Base-by-base conservation (phyloP, 2,888 invertebrate genomes). In the Sinopyrophorus schimmeli region DNA sequence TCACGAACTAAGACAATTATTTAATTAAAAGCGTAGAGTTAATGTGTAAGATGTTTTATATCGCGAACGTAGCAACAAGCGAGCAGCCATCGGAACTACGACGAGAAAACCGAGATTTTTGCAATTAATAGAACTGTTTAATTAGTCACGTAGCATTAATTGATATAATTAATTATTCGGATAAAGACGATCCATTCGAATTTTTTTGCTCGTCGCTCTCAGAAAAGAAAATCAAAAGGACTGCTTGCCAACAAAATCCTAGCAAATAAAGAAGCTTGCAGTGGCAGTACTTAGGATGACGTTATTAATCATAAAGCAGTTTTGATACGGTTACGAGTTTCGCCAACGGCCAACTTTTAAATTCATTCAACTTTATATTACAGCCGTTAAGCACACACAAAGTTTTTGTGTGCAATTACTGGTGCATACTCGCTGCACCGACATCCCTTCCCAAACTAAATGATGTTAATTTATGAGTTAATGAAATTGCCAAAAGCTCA, bases 251-350 rank as follows among this genome's bases (percentile, higher is more conserved):
- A 21, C 3, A 21, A 9, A 21, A 21, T 21, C 2, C 21, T n/a
- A 21, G 5, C 14, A 32, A 24, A 28, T 40, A 15, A 23, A 26
- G 23, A 17, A 12, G 24, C 23, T 38, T 49, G 43, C 43, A 49
- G 27, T 39, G 43, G 32, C 28, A 9, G 26, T 26, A 18, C 24
- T 23, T 42, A 21, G 41, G 37, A 49, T 43, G 38, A 43, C 38
- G 49, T 49, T 43, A 49, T 49, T 49, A 49, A 49, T 49, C 49
- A 49, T 49, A 32, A 31, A 38, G 49, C 43, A 31, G 38, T 49
- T 49, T n/a, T 43, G 42, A 43, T 49, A 49, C 43, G 42, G 46
- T 46, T 46, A 31, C 30, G 21, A 49, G 43, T 35, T n/a, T 32
- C 42, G 32, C 41, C 39, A 38, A 21, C 38, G 43, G 23, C 30